Conservation (phyloP, 2,888 invertebrate species). For the Cerastis rubricosa region DNA sequence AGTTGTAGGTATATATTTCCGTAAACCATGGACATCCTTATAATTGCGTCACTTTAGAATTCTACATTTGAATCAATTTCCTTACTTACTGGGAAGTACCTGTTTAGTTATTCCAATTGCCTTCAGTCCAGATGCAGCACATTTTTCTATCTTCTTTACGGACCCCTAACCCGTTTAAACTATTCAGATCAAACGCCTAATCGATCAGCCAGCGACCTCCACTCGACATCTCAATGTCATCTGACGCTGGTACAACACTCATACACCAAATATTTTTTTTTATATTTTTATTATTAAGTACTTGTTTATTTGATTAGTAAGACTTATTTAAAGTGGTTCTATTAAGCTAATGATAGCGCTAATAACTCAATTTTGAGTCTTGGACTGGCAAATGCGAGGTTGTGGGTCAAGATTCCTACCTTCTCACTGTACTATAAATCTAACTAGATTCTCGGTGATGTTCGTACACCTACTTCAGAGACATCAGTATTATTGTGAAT, state of each 20-base stretch:
- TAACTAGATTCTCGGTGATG: background rate
- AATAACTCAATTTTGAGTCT: background rate
- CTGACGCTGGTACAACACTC: conserved; percentile 21
- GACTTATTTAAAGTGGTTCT: background rate
- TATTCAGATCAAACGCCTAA: conserved; percentile 59
- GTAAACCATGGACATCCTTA: too few relatives aligned
- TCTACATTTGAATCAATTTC: too few relatives aligned
- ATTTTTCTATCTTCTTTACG: background rate
- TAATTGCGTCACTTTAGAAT: too few relatives aligned
- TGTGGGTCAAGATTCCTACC: background rate
- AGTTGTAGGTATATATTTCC: too few relatives aligned
- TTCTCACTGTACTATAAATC: background rate
- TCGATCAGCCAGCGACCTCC: conserved; percentile 62
- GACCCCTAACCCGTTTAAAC: conserved; percentile 51
- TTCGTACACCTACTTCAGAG: too few relatives aligned
- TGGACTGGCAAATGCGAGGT: background rate
- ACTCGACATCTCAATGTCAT: conserved; percentile 62
- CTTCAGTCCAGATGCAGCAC: background rate
- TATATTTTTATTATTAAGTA: conserved; percentile 27
- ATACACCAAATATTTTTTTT: conserved; percentile 34
- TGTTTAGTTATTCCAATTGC: too few relatives aligned
- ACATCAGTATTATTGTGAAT: too few relatives aligned
- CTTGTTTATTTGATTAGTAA: conserved; percentile 35
- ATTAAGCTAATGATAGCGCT: background rate
- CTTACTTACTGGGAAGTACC: too few relatives aligned